Evolutionary conservation across 2,888 invertebrate genomes (phyloP), one percentile per base, ranked within the genome.

Genomic region (Cloeon dipterum): DNA sequence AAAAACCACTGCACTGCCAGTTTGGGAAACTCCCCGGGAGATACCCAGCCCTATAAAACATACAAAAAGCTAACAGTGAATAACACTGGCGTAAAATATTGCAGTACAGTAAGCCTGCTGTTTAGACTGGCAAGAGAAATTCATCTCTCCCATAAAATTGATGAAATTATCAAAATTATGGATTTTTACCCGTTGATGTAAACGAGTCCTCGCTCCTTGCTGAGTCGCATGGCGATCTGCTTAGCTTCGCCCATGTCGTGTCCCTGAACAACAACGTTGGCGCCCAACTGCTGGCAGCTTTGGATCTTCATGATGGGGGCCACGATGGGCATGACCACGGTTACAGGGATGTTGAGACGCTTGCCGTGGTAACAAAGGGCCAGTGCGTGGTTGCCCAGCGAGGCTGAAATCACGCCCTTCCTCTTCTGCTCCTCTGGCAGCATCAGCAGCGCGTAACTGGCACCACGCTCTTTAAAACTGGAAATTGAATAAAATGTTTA

Each of bases 231-330:
- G 0, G 91, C 91, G 46, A 73, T 63, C 37, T 63, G 61, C 53
- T 82, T 88, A 0, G 88, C 81, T 55, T 86, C 85, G 26, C 66
- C 71, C 73, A 91, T 82, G 49, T 85, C 75, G 33, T 65, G 60
- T 2, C 91, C 93, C 42, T 74, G 63, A 11, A 85, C 68, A 18
- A 93, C 68, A 5, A 93, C 86, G 34, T 70, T 70, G 2, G 93
- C 91, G 5, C 82, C 79, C 51, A 71, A 81, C 36, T 74, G 74
- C 37, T 72, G 68, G 52, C 93, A 93, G 42, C 78, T 74, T 50
- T 83, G 74, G 35, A 93, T 77, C 61, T 93, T 94, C 88, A 93
- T 93, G 40, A 94, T 79, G 0, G 93, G 91, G 0, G 93, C 93
- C 1, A 85, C 73, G 26, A 73, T 71, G 0, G 93, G 93, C 93